These are phyloP conservation scores for human DNA, from an alignment of 2,113 vertebrate genomes.

Conservation along the genomic window GRCh38 chr3:138180001-138180500, in stretches of 20 bases:
- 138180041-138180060: not conserved
- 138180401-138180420: not conserved
- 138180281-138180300: not conserved
- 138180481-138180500: slow-evolving; percentile 1
- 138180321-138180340: not conserved
- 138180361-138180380: not conserved
- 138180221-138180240: not conserved
- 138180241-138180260: not conserved
- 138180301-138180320: slow-evolving; percentile 3
- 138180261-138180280: not conserved
- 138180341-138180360: not conserved
- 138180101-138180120: not conserved
- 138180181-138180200: not conserved
- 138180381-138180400: not conserved
- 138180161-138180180: not conserved
- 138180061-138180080: not conserved
- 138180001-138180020: not conserved
- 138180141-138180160: not conserved
- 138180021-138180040: not conserved
- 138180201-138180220: not conserved
- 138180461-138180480: slow-evolving; percentile 18
- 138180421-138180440: not conserved
- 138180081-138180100: not conserved
- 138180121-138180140: not conserved
- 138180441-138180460: not conserved